phyloP scores from a whole-genome alignment of 2,888 invertebrate genomes.

The Cantharis flavilabris region DNA sequence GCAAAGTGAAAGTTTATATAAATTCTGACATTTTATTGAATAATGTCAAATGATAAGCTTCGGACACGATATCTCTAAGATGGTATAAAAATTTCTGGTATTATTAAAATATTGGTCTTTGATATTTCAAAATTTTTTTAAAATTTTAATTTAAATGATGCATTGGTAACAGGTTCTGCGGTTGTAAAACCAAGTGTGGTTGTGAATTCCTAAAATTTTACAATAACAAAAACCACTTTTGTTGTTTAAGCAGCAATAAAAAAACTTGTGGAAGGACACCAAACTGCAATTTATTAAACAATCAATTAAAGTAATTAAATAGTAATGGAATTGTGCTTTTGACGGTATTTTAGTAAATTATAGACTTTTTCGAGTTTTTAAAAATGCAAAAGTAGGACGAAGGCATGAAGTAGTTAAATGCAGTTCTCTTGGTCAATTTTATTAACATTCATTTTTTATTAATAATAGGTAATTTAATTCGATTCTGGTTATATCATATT shows the following conservation, averaged over 20 bases:
- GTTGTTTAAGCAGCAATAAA: background rate
- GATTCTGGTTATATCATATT: no score
- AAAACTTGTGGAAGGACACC: background rate
- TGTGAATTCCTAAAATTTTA: background rate
- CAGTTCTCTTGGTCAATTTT: background rate
- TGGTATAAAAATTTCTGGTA: background rate
- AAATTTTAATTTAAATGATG: background rate
- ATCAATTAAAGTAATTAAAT: background rate
- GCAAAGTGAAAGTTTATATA: background rate
- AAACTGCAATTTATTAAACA: background rate
- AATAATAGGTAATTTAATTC: background rate
- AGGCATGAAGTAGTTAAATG: background rate
- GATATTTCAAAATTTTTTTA: background rate
- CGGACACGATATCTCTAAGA: background rate
- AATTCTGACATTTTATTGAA: background rate
- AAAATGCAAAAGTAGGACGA: background rate
- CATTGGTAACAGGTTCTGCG: background rate
- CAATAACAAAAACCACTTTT: background rate
- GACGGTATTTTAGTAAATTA: background rate
- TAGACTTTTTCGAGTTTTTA: background rate
- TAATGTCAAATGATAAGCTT: background rate
- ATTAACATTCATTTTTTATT: background rate
- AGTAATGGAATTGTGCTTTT: background rate
- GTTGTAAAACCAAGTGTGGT: background rate
- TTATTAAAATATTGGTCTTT: background rate